Evolutionary conservation across 2,888 invertebrate species (phyloP).

Genomic region (Agrotis puta): DNA sequence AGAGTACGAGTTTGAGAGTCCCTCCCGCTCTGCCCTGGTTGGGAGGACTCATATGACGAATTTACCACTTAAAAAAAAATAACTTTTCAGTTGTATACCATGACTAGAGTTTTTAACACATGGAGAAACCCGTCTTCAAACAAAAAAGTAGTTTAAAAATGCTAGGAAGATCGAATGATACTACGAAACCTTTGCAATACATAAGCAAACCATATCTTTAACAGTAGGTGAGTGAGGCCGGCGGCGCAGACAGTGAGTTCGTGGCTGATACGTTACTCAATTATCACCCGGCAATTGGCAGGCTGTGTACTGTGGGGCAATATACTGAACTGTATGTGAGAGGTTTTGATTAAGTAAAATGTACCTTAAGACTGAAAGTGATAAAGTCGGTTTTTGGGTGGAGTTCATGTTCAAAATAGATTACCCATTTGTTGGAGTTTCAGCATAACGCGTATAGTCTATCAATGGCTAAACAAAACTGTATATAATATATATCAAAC

Average conservation of each 20-base stretch:
- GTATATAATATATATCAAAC: too few species aligned
- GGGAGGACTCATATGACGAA: too few species aligned
- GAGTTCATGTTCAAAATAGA: neutral
- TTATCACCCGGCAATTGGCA: slow-evolving; percentile 25
- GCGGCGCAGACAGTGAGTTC: neutral
- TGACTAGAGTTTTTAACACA: too few species aligned
- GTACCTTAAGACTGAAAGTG: neutral
- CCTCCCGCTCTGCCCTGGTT: too few species aligned
- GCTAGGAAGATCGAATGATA: too few species aligned
- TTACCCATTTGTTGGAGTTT: neutral
- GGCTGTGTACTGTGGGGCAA: slow-evolving; percentile 3
- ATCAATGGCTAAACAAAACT: too few species aligned
- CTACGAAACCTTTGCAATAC: neutral
- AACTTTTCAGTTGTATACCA: too few species aligned
- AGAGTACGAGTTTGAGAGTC: too few species aligned
- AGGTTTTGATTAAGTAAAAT: neutral
- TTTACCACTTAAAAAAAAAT: too few species aligned
- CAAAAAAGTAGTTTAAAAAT: too few species aligned
- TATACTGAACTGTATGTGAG: neutral
- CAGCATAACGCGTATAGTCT: neutral
- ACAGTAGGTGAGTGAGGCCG: neutral
- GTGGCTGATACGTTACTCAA: slow-evolving; percentile 28
- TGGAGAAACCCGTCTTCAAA: too few species aligned
- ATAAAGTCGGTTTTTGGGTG: neutral
- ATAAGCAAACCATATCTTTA: slow-evolving; percentile 1